These are phyloP conservation scores for Ceratina japonica DNA, from an alignment of 1,140 invertebrate genomes.

Conservation along the genomic window DNA sequence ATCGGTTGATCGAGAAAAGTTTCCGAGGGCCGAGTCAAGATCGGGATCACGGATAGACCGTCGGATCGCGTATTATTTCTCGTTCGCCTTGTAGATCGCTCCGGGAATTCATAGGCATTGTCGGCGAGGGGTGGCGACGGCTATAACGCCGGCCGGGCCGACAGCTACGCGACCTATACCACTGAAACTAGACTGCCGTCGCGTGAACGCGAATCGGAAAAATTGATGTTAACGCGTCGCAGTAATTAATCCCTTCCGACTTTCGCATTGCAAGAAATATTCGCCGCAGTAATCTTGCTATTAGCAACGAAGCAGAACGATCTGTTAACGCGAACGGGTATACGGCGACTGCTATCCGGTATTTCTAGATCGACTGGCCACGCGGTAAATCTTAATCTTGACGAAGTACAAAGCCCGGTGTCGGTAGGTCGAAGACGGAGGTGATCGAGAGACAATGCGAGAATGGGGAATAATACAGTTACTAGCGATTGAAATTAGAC, in stretches of 20 bases:
- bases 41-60: constrained; percentile 28
- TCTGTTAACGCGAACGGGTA: too few species aligned
- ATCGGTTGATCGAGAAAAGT: constrained; percentile 27
- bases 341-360: background rate
- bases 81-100: constrained; percentile 31
- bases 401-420: background rate
- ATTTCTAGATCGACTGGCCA: too few species aligned
- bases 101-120: constrained; percentile 35
- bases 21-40: constrained; percentile 11
- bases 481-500: constrained; percentile 15
- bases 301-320: too few species aligned
- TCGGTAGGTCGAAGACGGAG: background rate
- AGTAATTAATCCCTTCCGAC: background rate
- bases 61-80: constrained; percentile 23
- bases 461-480: background rate
- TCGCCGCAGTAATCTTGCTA: too few species aligned
- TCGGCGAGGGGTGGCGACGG: background rate
- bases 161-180: constrained; percentile 18
- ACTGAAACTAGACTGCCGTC: background rate
- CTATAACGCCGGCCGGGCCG: constrained; percentile 5
- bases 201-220: background rate
- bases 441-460: background rate
- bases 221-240: background rate
- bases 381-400: too few species aligned
- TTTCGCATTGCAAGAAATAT: too few species aligned